phyloP scores from a whole-genome alignment of 2,113 vertebrate species.

The Boulengeromyrus knoepffleri region DNA sequence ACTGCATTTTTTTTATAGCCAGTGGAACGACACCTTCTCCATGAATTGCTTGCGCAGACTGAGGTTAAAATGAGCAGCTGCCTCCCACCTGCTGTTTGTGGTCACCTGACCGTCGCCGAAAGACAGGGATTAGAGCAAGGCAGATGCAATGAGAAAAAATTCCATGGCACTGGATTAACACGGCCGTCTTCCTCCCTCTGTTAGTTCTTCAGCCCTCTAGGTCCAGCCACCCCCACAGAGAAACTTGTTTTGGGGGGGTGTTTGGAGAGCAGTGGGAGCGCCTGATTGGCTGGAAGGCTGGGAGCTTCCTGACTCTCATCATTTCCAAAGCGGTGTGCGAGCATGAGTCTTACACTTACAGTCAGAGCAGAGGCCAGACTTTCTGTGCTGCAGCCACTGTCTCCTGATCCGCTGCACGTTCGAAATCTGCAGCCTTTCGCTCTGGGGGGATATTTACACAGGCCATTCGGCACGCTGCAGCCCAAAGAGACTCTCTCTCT shows the following conservation, averaged over 20 bases:
- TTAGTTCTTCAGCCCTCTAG: conserved; percentile 22
- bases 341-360: conserved; percentile 45
- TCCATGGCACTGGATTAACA: background rate
- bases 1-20: background rate
- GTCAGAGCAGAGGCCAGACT: conserved; percentile 47
- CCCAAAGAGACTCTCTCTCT: conserved; percentile 32
- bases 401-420: background rate
- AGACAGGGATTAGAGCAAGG: background rate
- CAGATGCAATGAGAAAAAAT: background rate
- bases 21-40: background rate
- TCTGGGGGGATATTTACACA: conserved; percentile 33
- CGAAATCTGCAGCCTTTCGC: conserved; percentile 21
- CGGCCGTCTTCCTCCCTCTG: conserved; percentile 21
- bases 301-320: conserved; percentile 48
- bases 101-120: background rate
- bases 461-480: conserved; percentile 24
- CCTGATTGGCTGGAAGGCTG: conserved; percentile 50
- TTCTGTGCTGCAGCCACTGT: conserved; percentile 41
- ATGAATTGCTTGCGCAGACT: background rate
- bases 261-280: conserved; percentile 2
- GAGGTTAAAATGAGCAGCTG: background rate
- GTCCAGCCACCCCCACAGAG: conserved; percentile 30
- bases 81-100: background rate
- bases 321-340: conserved; percentile 53
- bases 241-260: conserved; percentile 39